Conservation (phyloP, 2,797 vertebrate species). For the Chaunax sp. region DNA sequence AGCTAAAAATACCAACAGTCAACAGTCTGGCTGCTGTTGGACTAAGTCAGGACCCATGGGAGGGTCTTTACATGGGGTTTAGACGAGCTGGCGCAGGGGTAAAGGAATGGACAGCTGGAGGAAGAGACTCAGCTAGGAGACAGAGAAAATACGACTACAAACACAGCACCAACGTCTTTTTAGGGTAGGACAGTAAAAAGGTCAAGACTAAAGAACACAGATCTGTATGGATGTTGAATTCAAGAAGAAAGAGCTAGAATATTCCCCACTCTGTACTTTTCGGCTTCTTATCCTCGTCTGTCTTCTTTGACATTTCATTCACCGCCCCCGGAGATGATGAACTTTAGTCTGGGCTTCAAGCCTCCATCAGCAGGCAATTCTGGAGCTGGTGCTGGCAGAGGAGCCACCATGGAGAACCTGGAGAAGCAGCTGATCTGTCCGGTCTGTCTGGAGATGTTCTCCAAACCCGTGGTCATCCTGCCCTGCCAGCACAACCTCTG, state of each 20-base stretch:
- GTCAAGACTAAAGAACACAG: background rate
- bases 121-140: constrained; percentile 5
- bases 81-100: constrained; percentile 8
- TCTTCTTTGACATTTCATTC: background rate
- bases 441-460: constrained; percentile 85
- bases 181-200: background rate
- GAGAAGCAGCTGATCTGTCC: constrained; percentile 87
- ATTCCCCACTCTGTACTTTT: background rate
- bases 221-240: background rate
- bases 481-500: constrained; percentile 90
- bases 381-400: constrained; percentile 45
- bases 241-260: background rate
- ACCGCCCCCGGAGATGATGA: constrained; percentile 76
- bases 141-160: background rate
- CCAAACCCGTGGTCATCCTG: constrained; percentile 87
- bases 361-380: constrained; percentile 85
- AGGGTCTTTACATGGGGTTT: constrained; percentile 29
- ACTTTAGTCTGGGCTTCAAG: constrained; percentile 87
- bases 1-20: constrained; percentile 74
- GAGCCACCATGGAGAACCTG: constrained; percentile 84
- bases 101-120: constrained; percentile 33
- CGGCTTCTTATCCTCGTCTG: background rate
- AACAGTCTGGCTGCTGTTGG: constrained; percentile 42
- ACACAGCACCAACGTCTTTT: background rate
- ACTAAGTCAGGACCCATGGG: constrained; percentile 21